Percentiles rank a stretch among this genome's conserved stretches.
Evolutionary conservation across 1,140 invertebrate species (phyloP).

Genomic region (Macrostomum lignano): DNA sequence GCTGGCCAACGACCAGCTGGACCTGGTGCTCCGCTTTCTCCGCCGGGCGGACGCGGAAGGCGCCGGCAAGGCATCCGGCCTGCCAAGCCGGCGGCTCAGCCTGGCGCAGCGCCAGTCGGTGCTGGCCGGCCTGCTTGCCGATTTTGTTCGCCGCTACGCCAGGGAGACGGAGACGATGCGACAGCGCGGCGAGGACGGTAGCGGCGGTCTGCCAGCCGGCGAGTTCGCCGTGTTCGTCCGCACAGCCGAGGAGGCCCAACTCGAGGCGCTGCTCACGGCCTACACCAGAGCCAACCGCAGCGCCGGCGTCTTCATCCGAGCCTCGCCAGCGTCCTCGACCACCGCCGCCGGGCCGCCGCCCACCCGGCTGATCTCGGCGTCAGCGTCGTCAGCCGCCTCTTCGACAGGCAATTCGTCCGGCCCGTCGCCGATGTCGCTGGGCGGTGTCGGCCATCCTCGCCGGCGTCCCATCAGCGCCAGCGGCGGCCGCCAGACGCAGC

Average conservation of each 20-base stretch:
- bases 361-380: not conserved
- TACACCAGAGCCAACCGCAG: slow-evolving; percentile 38
- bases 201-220: too few species aligned
- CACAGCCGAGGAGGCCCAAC: slow-evolving; percentile 32
- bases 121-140: slow-evolving; percentile 60
- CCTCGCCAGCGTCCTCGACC: not conserved
- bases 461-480: too few species aligned
- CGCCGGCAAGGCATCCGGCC: slow-evolving; percentile 9
- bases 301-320: slow-evolving; percentile 36
- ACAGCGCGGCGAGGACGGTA: too few species aligned
- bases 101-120: slow-evolving; percentile 54
- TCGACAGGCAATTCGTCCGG: not conserved
- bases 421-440: not conserved
- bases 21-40: slow-evolving; percentile 43
- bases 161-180: not conserved
- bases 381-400: not conserved
- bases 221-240: not conserved
- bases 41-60: slow-evolving; percentile 42
- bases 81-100: slow-evolving; percentile 42
- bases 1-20: slow-evolving; percentile 27
- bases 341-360: not conserved
- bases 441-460: not conserved
- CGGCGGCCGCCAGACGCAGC: too few species aligned
- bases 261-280: slow-evolving; percentile 36
- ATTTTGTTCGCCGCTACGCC: slow-evolving; percentile 41